phyloP scores from a whole-genome alignment of 2,888 invertebrate species.

The Therioaphis trifolii region DNA sequence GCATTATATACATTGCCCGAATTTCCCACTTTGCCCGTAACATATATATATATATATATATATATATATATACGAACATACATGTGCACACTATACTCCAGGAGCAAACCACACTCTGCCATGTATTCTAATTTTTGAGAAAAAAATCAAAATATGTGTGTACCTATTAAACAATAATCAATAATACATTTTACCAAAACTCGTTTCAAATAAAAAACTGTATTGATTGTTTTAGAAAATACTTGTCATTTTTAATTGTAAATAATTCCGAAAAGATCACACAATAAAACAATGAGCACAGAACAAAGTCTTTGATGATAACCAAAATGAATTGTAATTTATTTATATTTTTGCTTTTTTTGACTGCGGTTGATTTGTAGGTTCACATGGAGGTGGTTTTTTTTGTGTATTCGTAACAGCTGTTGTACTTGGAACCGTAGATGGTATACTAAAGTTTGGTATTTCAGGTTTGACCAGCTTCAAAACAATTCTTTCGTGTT shows the following conservation, averaged over 20 bases:
- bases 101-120: too few species aligned
- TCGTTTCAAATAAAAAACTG: neutral
- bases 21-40: too few species aligned
- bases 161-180: neutral
- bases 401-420: slow-evolving; percentile 26
- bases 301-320: neutral
- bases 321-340: neutral
- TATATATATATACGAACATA: too few species aligned
- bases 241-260: neutral
- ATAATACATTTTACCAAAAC: neutral
- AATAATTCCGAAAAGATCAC: neutral
- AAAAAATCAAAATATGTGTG: too few species aligned
- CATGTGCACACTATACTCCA: too few species aligned
- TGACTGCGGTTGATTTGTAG: neutral
- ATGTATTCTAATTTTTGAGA: too few species aligned
- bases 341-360: slow-evolving; percentile 42
- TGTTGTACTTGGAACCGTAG: slow-evolving; percentile 57
- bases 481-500: slow-evolving; percentile 89
- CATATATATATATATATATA: too few species aligned
- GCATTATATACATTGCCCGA: too few species aligned
- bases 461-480: slow-evolving; percentile 81
- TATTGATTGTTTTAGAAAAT: neutral
- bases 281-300: neutral
- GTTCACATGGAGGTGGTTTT: slow-evolving; percentile 6
- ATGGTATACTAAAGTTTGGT: slow-evolving; percentile 67